Conservation (phyloP, 2,113 vertebrate species). For the Mastomys natalensis region DNA sequence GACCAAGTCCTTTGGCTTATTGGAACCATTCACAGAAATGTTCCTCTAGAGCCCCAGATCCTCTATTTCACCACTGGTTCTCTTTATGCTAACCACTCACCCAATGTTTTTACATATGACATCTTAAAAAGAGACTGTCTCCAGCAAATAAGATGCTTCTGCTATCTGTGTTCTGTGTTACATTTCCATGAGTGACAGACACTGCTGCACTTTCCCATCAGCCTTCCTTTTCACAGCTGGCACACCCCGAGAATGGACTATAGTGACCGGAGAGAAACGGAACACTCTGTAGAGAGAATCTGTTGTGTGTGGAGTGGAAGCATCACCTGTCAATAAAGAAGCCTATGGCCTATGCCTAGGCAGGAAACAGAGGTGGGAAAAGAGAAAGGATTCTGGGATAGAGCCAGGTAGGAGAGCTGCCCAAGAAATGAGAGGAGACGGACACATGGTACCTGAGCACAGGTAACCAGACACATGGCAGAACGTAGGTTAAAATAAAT, state of each 20-base stretch:
- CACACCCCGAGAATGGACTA: not conserved
- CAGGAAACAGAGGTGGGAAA: too few species aligned
- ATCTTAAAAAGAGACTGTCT: not conserved
- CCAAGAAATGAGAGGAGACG: too few species aligned
- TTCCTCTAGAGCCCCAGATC: not conserved
- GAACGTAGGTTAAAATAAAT: too few species aligned
- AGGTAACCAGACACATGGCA: too few species aligned
- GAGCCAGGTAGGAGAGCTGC: too few species aligned
- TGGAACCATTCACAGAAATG: not conserved
- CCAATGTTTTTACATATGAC: not conserved
- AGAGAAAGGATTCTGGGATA: too few species aligned
- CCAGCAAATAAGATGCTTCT: constrained; percentile 9
- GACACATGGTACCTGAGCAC: too few species aligned
- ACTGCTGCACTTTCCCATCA: not conserved
- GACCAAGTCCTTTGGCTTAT: not conserved
- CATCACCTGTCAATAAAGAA: too few species aligned
- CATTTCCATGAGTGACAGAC: not conserved
- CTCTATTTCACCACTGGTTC: not conserved
- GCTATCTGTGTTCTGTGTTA: not conserved
- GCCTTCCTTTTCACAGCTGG: constrained; percentile 35
- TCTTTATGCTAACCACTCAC: not conserved
- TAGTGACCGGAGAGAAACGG: not conserved
- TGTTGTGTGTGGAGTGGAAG: too few species aligned
- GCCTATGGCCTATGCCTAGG: too few species aligned
- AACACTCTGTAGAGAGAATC: not conserved